phyloP scores from a whole-genome alignment of 1,140 invertebrate species.

The Paralvinella palmiformis region DNA sequence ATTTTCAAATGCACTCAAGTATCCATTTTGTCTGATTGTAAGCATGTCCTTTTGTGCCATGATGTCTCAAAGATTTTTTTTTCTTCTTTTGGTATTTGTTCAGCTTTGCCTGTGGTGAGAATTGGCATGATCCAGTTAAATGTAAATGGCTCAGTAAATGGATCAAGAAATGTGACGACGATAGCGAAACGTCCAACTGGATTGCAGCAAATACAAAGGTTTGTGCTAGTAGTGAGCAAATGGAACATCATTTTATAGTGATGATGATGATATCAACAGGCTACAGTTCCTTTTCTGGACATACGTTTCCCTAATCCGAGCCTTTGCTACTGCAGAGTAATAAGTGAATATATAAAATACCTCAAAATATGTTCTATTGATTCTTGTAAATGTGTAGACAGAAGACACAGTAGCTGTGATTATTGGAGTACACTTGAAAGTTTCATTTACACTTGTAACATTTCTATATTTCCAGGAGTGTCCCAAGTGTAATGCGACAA shows the following conservation, averaged over 20 bases:
- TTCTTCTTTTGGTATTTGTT: slow-evolving; percentile 11
- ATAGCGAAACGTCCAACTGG: slow-evolving; percentile 99
- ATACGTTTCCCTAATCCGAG: no score
- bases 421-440: no score
- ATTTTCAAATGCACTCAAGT: no score
- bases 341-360: no score
- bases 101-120: slow-evolving; percentile 88
- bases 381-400: no score
- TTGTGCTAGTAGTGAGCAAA: slow-evolving; percentile 7
- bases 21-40: neutral
- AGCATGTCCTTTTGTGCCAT: neutral
- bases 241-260: neutral
- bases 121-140: slow-evolving; percentile 98
- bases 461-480: slow-evolving; percentile 65
- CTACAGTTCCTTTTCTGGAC: no score
- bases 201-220: slow-evolving; percentile 97
- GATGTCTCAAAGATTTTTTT: neutral
- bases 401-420: no score
- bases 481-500: slow-evolving; percentile 96
- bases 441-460: no score
- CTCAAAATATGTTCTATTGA: no score
- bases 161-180: slow-evolving; percentile 99
- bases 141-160: slow-evolving; percentile 89
- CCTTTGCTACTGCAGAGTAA: no score
- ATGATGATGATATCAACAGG: no score